A percentile compares a stretch with the other conserved stretches of the same genome.
These are phyloP conservation scores for Bombus breviceps DNA, from an alignment of 1,140 invertebrate genomes.

Conservation along the genomic window DNA sequence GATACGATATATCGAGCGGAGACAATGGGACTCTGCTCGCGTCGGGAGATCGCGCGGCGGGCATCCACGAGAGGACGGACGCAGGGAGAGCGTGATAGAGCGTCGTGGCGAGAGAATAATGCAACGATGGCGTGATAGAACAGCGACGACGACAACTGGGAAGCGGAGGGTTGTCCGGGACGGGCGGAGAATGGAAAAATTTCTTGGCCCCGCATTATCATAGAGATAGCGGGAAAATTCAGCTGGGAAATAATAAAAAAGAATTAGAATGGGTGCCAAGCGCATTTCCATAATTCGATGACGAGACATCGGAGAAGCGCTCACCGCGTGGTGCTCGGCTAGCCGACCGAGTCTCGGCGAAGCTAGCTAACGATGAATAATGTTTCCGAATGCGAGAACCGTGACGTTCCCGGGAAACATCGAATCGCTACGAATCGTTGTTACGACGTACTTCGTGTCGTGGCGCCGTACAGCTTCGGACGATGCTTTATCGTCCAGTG, in stretches of 20 bases:
- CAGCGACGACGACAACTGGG: too few relatives aligned
- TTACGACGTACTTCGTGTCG: not conserved
- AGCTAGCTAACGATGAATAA: conserved; percentile 35
- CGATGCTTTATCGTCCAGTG: not conserved
- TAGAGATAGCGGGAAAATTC: conserved; percentile 61
- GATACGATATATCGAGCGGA: conserved; percentile 5
- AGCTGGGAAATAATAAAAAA: conserved; percentile 62
- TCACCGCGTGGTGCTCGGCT: not conserved
- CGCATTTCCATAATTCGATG: conserved; percentile 68
- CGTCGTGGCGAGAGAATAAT: conserved; percentile 16
- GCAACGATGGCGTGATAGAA: not conserved
- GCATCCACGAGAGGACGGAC: too few relatives aligned
- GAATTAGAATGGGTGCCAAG: conserved; percentile 58
- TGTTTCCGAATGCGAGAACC: conserved; percentile 5
- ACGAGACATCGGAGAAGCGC: not conserved
- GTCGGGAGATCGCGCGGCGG: too few relatives aligned
- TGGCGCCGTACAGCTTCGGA: too few relatives aligned
- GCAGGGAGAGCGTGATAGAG: not conserved
- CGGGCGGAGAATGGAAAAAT: conserved; percentile 34
- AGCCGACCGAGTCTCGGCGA: not conserved
- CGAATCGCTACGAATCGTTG: conserved; percentile 5
- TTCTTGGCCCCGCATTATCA: conserved; percentile 58
- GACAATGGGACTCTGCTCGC: conserved; percentile 25
- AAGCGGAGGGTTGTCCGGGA: not conserved
- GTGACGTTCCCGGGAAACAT: conserved; percentile 1